phyloP scores from a whole-genome alignment of 2,888 invertebrate genomes.

The Muschampia plurimacula region DNA sequence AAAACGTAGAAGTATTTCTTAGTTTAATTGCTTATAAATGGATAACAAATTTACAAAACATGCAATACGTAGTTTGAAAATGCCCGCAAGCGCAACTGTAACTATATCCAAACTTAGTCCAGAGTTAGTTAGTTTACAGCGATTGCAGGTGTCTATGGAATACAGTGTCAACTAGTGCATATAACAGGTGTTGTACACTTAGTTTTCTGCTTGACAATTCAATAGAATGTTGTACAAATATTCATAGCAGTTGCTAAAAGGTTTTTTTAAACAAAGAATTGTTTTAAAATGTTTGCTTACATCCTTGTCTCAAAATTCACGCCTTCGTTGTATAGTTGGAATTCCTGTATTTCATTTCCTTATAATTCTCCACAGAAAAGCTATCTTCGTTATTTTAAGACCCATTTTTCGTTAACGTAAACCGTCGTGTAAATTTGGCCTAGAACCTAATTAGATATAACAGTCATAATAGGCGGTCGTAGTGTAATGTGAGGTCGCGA shows the following conservation, averaged over 20 bases:
- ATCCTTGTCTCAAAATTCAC: not conserved
- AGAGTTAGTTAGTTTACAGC: constrained; percentile 25
- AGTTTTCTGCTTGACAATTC: constrained; percentile 1
- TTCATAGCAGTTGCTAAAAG: not conserved
- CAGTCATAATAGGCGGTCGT: too few species aligned
- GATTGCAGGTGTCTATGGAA: constrained; percentile 32
- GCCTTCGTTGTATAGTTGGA: not conserved
- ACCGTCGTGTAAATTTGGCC: too few species aligned
- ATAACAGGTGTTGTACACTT: constrained; percentile 18
- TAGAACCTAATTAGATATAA: too few species aligned
- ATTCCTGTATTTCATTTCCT: not conserved
- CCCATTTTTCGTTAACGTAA: too few species aligned
- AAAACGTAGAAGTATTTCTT: not conserved
- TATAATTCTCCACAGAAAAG: not conserved
- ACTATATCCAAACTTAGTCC: constrained; percentile 14
- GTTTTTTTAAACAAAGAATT: not conserved
- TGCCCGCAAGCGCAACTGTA: constrained; percentile 4
- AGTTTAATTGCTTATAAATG: not conserved
- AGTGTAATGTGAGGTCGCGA: too few species aligned
- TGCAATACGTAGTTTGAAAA: constrained; percentile 19
- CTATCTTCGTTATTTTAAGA: not conserved
- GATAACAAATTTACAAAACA: not conserved
- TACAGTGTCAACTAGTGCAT: constrained; percentile 26
- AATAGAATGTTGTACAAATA: constrained; percentile 2
- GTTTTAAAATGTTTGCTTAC: not conserved